Percentiles rank a stretch among this genome's conserved stretches.
phyloP scores from a whole-genome alignment of 2,797 vertebrate genomes.

The Perodicticus potto region DNA sequence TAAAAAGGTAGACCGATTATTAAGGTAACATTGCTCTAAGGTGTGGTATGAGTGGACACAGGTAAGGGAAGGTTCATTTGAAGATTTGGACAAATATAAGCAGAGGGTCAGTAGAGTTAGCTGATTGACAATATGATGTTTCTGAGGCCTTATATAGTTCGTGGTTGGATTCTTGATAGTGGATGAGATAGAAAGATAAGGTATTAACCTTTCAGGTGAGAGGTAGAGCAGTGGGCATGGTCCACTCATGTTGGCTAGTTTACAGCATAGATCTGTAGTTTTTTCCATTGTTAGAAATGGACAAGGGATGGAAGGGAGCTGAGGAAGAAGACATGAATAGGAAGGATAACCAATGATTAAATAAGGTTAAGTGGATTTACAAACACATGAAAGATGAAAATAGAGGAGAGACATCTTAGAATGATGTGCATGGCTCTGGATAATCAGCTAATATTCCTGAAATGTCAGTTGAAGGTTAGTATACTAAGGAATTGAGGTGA shows the following conservation, averaged over 20 bases:
- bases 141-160: not conserved
- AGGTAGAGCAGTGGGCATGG: not conserved
- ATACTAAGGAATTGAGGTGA: not conserved
- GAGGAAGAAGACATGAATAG: too few species aligned
- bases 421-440: not conserved
- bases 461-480: not conserved
- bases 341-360: not conserved
- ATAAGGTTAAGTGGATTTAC: not conserved
- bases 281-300: not conserved
- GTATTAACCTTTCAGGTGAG: not conserved
- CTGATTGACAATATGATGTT: not conserved
- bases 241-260: not conserved
- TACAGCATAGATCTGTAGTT: not conserved
- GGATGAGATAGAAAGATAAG: not conserved
- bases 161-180: not conserved
- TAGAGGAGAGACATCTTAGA: not conserved
- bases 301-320: not conserved
- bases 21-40: not conserved
- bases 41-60: not conserved
- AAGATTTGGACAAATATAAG: not conserved
- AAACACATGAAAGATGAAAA: not conserved
- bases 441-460: not conserved
- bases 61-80: not conserved
- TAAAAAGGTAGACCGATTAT: not conserved
- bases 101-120: not conserved